Conservation (phyloP, 1,140 invertebrate species). For the Drosophila bocki region DNA sequence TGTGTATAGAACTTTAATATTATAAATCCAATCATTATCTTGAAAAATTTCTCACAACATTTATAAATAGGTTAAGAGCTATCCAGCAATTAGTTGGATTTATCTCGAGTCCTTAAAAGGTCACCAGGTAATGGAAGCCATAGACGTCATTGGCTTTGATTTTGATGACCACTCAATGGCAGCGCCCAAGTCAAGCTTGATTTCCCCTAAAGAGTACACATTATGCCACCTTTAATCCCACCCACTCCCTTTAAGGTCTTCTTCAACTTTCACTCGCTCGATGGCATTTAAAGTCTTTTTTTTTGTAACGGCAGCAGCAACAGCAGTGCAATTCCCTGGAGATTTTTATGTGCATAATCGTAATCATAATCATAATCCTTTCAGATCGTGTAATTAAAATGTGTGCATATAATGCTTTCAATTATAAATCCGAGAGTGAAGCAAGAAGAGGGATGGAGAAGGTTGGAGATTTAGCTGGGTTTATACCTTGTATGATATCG, state of each 20-base stretch:
- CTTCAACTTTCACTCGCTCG: slow-evolving; percentile 48
- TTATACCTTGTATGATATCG: not conserved
- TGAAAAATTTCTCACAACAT: too few species aligned
- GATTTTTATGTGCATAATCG: slow-evolving; percentile 47
- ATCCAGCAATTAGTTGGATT: slow-evolving; percentile 5
- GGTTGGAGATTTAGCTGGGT: slow-evolving; percentile 13
- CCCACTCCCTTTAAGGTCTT: slow-evolving; percentile 45
- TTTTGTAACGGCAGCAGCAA: not conserved
- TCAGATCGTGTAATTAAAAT: slow-evolving; percentile 76
- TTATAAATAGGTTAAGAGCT: not conserved
- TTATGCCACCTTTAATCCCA: slow-evolving; percentile 2
- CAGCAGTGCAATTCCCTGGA: slow-evolving; percentile 22
- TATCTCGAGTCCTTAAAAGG: slow-evolving; percentile 1
- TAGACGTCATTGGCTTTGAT: slow-evolving; percentile 5
- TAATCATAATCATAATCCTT: slow-evolving; percentile 62
- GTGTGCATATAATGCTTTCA: slow-evolving; percentile 75
- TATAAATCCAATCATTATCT: not conserved
- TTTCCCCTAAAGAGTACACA: slow-evolving; percentile 40
- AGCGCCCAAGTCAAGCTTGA: slow-evolving; percentile 43
- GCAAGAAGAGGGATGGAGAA: slow-evolving; percentile 29
- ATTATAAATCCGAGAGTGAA: slow-evolving; percentile 50
- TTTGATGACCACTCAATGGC: slow-evolving; percentile 38
- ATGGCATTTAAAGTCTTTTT: slow-evolving; percentile 52
- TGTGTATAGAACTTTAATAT: not conserved
- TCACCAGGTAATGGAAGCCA: not conserved